These are phyloP conservation scores for Ashinkailepas kermadecensis DNA, from an alignment of 2,888 invertebrate genomes.

Conservation along the genomic window DNA sequence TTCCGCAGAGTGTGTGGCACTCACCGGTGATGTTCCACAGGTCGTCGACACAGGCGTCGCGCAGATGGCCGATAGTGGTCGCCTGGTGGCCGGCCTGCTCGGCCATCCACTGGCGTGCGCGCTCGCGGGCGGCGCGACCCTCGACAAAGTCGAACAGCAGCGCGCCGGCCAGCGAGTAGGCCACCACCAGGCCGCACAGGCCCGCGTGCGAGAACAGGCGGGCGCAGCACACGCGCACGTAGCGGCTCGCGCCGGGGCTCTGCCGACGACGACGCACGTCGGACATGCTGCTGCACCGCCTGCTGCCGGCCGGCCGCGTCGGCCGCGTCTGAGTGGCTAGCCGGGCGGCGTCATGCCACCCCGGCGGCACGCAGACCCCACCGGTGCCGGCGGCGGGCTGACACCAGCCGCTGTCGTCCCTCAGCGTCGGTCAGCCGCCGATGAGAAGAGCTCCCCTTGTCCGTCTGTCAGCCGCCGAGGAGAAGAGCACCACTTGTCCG, in stretches of 20 bases:
- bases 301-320: not conserved
- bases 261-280: not conserved
- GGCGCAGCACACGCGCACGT: conserved; percentile 42
- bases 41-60: conserved; percentile 56
- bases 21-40: conserved; percentile 73
- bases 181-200: conserved; percentile 61
- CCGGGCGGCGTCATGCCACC: too few relatives aligned
- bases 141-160: conserved; percentile 66
- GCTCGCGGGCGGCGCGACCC: conserved; percentile 43
- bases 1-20: conserved; percentile 35
- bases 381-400: too few relatives aligned
- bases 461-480: too few relatives aligned
- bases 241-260: not conserved
- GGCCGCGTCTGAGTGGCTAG: too few relatives aligned
- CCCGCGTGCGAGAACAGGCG: conserved; percentile 61
- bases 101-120: not conserved
- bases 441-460: too few relatives aligned
- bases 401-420: too few relatives aligned
- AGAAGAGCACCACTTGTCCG: too few relatives aligned
- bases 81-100: not conserved
- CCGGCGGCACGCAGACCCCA: too few relatives aligned
- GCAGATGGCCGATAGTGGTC: conserved; percentile 36
- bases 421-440: too few relatives aligned
- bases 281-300: not conserved
- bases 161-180: conserved; percentile 66